Conservation (phyloP, 2,888 invertebrate species). For the Gibbula magus region DNA sequence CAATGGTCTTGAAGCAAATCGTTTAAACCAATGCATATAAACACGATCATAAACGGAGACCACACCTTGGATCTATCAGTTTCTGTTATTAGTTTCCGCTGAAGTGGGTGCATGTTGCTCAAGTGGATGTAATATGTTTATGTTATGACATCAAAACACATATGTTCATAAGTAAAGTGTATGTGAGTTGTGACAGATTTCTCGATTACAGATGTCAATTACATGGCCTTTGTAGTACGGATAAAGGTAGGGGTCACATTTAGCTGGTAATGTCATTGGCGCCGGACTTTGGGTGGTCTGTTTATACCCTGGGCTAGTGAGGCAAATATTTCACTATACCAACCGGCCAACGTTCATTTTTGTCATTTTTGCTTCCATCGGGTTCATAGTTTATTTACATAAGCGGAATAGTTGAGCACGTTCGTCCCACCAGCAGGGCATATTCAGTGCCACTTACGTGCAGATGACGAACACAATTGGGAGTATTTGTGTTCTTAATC, state of each 20-base stretch:
- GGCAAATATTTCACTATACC: background rate
- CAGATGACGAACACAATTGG: no score
- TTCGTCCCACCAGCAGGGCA: no score
- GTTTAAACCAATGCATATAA: no score
- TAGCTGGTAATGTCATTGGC: background rate
- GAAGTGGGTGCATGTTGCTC: background rate
- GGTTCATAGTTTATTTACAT: no score
- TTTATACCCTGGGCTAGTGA: background rate
- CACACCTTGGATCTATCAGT: background rate
- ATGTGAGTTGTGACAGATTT: background rate
- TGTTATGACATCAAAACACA: constrained; percentile 11
- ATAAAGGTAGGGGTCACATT: background rate
- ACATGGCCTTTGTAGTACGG: background rate
- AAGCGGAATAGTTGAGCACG: no score
- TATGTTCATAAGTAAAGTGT: background rate
- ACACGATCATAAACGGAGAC: no score
- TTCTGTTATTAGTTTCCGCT: background rate
- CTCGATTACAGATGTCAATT: constrained; percentile 7
- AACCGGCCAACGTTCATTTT: background rate
- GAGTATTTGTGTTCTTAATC: no score
- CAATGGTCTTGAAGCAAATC: no score
- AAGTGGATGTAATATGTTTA: background rate
- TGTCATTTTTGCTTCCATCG: background rate
- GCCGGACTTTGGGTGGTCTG: constrained; percentile 7
- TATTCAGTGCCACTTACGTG: no score